phyloP scores from a whole-genome alignment of 2,888 invertebrate species.

The Diachrysia chrysitis region DNA sequence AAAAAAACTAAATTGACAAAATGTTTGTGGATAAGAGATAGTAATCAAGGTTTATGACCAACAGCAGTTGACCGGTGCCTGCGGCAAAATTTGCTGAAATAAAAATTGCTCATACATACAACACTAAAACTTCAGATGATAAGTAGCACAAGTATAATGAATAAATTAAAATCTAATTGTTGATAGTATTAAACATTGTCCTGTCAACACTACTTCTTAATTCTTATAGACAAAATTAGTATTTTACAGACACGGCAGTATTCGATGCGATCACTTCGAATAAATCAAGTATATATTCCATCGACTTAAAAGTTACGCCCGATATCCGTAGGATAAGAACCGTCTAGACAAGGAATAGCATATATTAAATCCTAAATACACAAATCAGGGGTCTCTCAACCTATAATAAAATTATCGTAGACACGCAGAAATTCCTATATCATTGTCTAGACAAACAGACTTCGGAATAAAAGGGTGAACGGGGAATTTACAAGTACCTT shows the following conservation, averaged over 20 bases:
- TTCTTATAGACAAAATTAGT: not conserved
- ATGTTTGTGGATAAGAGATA: no score
- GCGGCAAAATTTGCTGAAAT: no score
- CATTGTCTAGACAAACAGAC: conserved; percentile 18
- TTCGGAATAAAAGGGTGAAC: conserved; percentile 6
- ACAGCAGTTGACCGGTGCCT: no score
- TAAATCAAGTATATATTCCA: not conserved
- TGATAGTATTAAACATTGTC: no score
- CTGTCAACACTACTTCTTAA: not conserved
- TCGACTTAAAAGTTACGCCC: conserved; percentile 7
- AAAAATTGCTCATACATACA: no score
- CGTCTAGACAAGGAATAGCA: conserved; percentile 54
- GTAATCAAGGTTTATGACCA: no score
- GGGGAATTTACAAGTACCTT: conserved; percentile 6
- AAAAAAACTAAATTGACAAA: no score
- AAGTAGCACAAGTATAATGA: no score
- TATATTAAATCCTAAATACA: conserved; percentile 27
- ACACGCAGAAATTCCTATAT: conserved; percentile 18
- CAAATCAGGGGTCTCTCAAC: not conserved
- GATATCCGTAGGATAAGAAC: conserved; percentile 9
- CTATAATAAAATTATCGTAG: conserved; percentile 24
- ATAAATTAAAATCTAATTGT: no score
- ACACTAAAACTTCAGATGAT: no score
- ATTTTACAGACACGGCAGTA: not conserved
- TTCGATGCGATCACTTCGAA: not conserved